Evolutionary conservation across 2,113 vertebrate genomes (phyloP).

Genomic region (Saimiri boliviensis): DNA sequence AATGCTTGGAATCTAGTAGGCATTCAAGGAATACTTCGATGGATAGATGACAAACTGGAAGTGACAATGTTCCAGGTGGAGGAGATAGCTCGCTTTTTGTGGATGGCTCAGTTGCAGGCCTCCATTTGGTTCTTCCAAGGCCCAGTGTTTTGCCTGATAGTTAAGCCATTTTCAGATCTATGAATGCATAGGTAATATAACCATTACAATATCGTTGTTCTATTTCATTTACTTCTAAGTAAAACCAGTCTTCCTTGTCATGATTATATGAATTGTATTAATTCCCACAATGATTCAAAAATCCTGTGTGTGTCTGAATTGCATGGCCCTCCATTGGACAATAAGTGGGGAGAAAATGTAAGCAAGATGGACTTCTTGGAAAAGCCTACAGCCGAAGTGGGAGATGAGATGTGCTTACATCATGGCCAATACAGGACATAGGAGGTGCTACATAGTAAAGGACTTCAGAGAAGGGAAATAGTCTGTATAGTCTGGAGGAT

Average conservation of each 20-base stretch:
- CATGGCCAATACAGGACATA: neutral
- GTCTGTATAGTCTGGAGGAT: neutral
- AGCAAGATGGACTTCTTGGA: neutral
- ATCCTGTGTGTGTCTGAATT: neutral
- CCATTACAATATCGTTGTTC: neutral
- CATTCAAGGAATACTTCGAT: neutral
- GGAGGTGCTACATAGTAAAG: neutral
- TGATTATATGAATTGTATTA: neutral
- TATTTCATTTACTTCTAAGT: neutral
- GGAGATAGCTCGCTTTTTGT: neutral
- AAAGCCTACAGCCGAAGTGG: neutral
- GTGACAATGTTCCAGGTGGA: neutral
- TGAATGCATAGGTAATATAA: neutral
- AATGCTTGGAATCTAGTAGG: neutral
- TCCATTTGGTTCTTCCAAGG: neutral
- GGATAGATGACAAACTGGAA: neutral
- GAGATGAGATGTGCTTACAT: neutral
- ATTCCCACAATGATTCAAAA: neutral
- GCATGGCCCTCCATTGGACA: neutral
- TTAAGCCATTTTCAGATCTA: conserved; percentile 12
- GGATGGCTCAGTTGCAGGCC: neutral
- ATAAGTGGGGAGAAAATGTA: neutral
- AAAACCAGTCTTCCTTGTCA: neutral
- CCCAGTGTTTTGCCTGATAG: neutral
- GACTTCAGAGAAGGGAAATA: neutral